Evolutionary conservation across 1,140 invertebrate species (phyloP).

Genomic region (Teleogryllus occipitalis): DNA sequence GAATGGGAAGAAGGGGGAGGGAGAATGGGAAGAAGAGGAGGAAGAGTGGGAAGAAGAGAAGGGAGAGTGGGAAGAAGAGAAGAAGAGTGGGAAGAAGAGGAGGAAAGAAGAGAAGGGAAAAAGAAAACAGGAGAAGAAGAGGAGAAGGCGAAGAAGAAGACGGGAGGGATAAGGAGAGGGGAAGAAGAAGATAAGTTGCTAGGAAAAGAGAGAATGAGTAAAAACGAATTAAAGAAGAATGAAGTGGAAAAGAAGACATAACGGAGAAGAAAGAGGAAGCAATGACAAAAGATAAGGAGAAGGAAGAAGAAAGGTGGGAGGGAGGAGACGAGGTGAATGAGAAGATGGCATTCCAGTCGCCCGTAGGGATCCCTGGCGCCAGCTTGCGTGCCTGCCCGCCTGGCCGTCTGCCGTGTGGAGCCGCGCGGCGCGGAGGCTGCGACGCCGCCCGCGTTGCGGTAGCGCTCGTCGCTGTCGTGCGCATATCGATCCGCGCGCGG

Average conservation of each 20-base stretch:
- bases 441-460: no score
- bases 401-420: no score
- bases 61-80: background rate
- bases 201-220: no score
- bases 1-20: no score
- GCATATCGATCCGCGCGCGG: no score
- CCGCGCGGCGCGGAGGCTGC: no score
- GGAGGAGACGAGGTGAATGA: background rate
- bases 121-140: background rate
- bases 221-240: background rate
- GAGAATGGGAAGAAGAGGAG: background rate
- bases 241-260: background rate
- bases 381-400: no score
- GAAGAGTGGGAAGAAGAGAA: background rate
- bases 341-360: background rate
- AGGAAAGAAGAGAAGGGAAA: no score
- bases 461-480: no score
- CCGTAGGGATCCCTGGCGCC: no score
- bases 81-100: background rate
- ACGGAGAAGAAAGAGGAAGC: background rate
- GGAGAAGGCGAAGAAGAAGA: background rate
- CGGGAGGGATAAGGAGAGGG: background rate
- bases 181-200: background rate
- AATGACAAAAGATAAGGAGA: background rate
- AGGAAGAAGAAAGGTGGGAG: background rate